A percentile compares a stretch with the other conserved stretches of the same genome.
Evolutionary conservation across 2,797 vertebrate species (phyloP).

Genomic region (Pipistrellus kuhlii): DNA sequence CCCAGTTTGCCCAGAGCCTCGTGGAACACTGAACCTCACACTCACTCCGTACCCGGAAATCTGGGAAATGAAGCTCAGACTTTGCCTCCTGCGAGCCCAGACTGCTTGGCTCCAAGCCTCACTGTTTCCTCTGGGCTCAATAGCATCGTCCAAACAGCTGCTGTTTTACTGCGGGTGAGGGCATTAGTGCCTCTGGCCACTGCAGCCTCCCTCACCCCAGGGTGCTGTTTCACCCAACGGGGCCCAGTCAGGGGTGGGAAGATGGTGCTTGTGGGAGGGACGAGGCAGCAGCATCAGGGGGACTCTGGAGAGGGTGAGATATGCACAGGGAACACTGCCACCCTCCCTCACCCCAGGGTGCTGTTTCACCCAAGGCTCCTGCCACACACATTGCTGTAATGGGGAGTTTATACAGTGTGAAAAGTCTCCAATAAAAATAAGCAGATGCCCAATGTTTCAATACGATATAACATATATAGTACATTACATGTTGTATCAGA

Average conservation of each 20-base stretch:
- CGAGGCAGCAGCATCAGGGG: not conserved
- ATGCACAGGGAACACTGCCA: no score
- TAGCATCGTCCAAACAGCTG: slow-evolving; percentile 6
- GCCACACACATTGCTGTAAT: fast-evolving
- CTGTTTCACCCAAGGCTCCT: not conserved
- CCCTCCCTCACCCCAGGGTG: not conserved
- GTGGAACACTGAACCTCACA: not conserved
- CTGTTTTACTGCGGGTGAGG: slow-evolving; percentile 10
- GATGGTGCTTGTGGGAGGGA: not conserved
- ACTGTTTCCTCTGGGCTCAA: slow-evolving; percentile 51
- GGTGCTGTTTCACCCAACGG: no score
- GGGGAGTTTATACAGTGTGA: not conserved
- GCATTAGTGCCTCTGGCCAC: slow-evolving; percentile 54
- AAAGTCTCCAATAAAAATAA: not conserved
- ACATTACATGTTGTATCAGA: not conserved
- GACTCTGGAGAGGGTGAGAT: not conserved
- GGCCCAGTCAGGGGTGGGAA: not conserved
- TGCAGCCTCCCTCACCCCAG: not conserved
- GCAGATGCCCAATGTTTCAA: not conserved
- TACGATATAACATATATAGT: not conserved
- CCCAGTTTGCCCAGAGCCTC: slow-evolving; percentile 46
- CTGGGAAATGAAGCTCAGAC: slow-evolving; percentile 57
- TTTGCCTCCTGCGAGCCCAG: slow-evolving; percentile 1
- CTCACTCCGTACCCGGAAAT: slow-evolving; percentile 50
- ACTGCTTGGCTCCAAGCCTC: slow-evolving; percentile 63